These are phyloP conservation scores for Ichneumoninae sp. DNA, from an alignment of 2,888 invertebrate genomes.

Conservation along the genomic window DNA sequence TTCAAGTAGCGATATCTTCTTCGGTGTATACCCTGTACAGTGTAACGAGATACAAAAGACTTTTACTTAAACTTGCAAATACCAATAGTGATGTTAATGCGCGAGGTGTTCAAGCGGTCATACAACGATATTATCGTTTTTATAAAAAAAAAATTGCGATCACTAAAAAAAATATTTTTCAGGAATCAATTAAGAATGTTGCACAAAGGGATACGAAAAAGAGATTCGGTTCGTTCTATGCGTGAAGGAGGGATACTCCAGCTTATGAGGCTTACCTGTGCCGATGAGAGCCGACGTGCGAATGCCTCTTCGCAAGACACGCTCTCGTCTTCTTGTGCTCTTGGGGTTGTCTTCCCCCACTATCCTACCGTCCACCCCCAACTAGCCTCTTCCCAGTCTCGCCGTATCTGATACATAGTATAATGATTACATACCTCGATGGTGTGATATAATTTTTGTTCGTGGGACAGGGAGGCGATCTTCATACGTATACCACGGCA, in stretches of 20 bases:
- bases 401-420: conserved; percentile 5
- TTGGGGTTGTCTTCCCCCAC: conserved; percentile 57
- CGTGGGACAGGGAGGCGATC: background rate
- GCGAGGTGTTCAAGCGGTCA: background rate
- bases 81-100: background rate
- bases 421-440: conserved; percentile 12
- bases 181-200: background rate
- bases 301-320: conserved; percentile 73
- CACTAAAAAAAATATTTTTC: background rate
- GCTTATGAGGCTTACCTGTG: conserved; percentile 69
- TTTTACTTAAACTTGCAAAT: conserved; percentile 19
- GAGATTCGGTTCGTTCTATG: background rate
- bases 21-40: background rate
- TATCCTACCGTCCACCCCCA: conserved; percentile 30
- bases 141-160: no score
- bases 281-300: conserved; percentile 69
- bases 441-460: conserved; percentile 4
- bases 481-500: background rate
- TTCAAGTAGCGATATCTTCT: background rate
- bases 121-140: background rate
- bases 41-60: background rate
- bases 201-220: background rate
- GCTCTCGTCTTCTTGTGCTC: conserved; percentile 63
- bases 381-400: conserved; percentile 13
- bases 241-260: conserved; percentile 6